Conservation (phyloP, 2,113 vertebrate genomes). For the Falco punctatus region DNA sequence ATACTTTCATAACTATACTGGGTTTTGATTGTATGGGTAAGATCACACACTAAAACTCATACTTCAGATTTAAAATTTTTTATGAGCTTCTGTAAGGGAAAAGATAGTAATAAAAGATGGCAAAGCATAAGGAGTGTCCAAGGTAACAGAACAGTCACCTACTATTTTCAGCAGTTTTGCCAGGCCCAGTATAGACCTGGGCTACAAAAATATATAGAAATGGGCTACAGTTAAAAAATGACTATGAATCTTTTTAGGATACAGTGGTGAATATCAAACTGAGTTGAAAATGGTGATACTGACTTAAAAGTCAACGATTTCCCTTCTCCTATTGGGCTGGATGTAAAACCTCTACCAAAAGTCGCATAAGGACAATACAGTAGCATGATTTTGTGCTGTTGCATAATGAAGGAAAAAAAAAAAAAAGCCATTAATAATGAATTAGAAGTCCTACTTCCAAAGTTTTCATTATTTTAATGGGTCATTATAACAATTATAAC, state of each 20-base stretch:
- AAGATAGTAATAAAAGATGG: not conserved
- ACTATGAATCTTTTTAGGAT: not conserved
- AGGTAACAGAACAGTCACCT: not conserved
- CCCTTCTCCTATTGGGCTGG: not conserved
- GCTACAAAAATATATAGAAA: not conserved
- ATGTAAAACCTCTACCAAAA: not conserved
- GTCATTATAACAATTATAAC: not conserved
- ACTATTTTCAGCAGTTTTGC: not conserved
- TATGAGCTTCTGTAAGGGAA: not conserved
- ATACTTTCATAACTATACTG: not conserved
- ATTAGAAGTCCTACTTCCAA: not conserved
- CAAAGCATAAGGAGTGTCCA: not conserved
- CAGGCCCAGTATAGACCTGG: not conserved
- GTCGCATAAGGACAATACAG: not conserved
- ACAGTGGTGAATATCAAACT: not conserved
- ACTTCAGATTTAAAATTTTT: not conserved
- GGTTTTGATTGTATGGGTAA: not conserved
- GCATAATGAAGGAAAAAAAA: not conserved
- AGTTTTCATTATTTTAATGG: not conserved
- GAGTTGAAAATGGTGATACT: not conserved
- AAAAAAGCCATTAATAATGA: not conserved
- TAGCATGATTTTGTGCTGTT: not conserved
- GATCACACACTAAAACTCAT: not conserved
- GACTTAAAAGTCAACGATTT: not conserved
- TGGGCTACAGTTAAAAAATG: not conserved